phyloP scores from a whole-genome alignment of 1,140 invertebrate species.

The Proales similis region DNA sequence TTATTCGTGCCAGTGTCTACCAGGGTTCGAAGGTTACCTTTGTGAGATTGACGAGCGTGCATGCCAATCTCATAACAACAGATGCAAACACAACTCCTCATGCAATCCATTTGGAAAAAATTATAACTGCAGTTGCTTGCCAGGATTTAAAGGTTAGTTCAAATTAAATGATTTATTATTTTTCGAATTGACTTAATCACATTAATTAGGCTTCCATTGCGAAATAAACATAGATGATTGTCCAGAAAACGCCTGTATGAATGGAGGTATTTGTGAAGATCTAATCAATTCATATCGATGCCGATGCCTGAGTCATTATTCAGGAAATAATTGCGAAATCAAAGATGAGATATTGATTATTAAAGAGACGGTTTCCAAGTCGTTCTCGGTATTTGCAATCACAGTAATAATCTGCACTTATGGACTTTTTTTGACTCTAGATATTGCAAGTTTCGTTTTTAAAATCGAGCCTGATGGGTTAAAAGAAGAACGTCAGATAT shows the following conservation, averaged over 20 bases:
- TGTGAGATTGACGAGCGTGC: slow-evolving; percentile 33
- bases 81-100: slow-evolving; percentile 22
- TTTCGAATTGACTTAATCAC: background rate
- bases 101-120: background rate
- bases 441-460: slow-evolving; percentile 17
- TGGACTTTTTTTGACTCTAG: slow-evolving; percentile 28
- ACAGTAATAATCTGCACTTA: slow-evolving; percentile 9
- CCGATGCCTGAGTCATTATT: slow-evolving; percentile 24
- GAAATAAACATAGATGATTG: slow-evolving; percentile 32
- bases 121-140: slow-evolving; percentile 1
- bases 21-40: slow-evolving; percentile 24
- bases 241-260: slow-evolving; percentile 6
- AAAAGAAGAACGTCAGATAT: slow-evolving; percentile 21
- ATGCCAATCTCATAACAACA: slow-evolving; percentile 30
- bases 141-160: background rate
- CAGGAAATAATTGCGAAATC: slow-evolving; percentile 16
- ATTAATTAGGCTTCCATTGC: background rate
- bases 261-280: slow-evolving; percentile 5
- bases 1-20: slow-evolving; percentile 17
- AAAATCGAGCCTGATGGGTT: slow-evolving; percentile 27
- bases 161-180: background rate
- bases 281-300: slow-evolving; percentile 7
- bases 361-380: slow-evolving; percentile 17
- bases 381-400: slow-evolving; percentile 33
- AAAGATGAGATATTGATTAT: slow-evolving; percentile 1